phyloP scores from a whole-genome alignment of 2,113 vertebrate species.

The Callopanchax toddi region DNA sequence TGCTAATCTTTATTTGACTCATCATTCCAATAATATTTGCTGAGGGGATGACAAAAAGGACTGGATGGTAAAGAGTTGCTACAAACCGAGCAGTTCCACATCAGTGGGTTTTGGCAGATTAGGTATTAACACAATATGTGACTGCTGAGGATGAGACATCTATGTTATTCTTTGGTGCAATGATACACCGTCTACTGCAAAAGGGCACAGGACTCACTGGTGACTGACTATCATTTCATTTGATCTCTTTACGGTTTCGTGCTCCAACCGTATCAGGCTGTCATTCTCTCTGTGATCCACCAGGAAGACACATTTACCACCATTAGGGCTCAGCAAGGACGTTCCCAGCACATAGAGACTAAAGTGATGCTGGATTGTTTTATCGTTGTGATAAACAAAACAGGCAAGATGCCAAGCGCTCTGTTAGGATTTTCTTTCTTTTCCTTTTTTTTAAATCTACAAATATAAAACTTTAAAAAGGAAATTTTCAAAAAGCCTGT shows the following conservation, averaged over 20 bases:
- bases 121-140: slow-evolving; percentile 61
- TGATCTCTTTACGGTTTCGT: slow-evolving; percentile 71
- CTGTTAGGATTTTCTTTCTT: slow-evolving; percentile 12
- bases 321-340: slow-evolving; percentile 59
- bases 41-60: slow-evolving; percentile 45
- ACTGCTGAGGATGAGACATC: slow-evolving; percentile 61
- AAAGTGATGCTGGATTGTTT: slow-evolving; percentile 53
- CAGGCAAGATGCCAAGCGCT: slow-evolving; percentile 37
- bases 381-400: slow-evolving; percentile 60
- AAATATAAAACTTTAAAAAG: slow-evolving; percentile 43
- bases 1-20: slow-evolving; percentile 41
- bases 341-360: slow-evolving; percentile 53
- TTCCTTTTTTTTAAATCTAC: slow-evolving; percentile 46
- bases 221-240: slow-evolving; percentile 70
- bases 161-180: slow-evolving; percentile 67
- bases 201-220: slow-evolving; percentile 65
- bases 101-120: slow-evolving; percentile 61
- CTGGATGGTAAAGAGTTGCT: slow-evolving; percentile 42
- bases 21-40: slow-evolving; percentile 47
- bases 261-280: slow-evolving; percentile 54
- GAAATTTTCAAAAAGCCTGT: slow-evolving; percentile 35
- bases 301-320: slow-evolving; percentile 66
- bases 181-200: slow-evolving; percentile 67
- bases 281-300: slow-evolving; percentile 66
- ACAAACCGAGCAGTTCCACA: slow-evolving; percentile 59